Evolutionary conservation across 2,888 invertebrate genomes (phyloP), one percentile per base, ranked within the genome.

Genomic region (Melipona beecheii): DNA sequence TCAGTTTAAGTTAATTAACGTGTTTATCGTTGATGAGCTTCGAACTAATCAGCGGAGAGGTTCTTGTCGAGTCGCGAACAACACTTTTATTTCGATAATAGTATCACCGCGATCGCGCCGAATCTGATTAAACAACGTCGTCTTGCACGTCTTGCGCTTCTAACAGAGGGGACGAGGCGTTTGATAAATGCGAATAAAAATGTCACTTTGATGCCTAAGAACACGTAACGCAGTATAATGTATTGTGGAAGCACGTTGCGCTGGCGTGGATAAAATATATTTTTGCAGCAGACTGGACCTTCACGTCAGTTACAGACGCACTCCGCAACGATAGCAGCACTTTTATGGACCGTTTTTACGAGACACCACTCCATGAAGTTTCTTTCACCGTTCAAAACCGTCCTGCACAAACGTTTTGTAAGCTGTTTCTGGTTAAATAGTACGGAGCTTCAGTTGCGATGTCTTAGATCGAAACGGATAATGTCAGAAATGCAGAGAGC

Each of bases 281-380:
- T 87, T 88, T 87, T 83, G 86, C 81, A 78, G 75, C 78, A 72
- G 72, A 72, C 83, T 76, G 87, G 89, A 84, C 83, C 78, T 85
- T 49, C 84, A 85, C 70, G 89, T 90, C 86, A 88, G 86, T 91
- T 90, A 92, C 93, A 92, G 91, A 91, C 91, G 89, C 90, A 89
- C 89, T 86, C 88, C 74, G 86, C 86, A 84, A 89, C 91, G 91
- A 92, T 92, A 92, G 91, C 90, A 89, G 87, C 89, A 90, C 89
- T 92, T 93, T 93, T 92, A 93, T 91, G 88, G 89, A 84, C 81
- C 89, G 86, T 91, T 93, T 93, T 93, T 93, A 93, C 92, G 91
- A 91, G 89, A 84, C 72, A 71, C 64, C 86, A 64, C 83, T 75
- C 84, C 62, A 66, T 71, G 64, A 71, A 71, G 31, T 70, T 71